A percentile compares a stretch with the other conserved stretches of the same genome.
phyloP scores from a whole-genome alignment of 2,888 invertebrate genomes.

The Ophion slaviceki region DNA sequence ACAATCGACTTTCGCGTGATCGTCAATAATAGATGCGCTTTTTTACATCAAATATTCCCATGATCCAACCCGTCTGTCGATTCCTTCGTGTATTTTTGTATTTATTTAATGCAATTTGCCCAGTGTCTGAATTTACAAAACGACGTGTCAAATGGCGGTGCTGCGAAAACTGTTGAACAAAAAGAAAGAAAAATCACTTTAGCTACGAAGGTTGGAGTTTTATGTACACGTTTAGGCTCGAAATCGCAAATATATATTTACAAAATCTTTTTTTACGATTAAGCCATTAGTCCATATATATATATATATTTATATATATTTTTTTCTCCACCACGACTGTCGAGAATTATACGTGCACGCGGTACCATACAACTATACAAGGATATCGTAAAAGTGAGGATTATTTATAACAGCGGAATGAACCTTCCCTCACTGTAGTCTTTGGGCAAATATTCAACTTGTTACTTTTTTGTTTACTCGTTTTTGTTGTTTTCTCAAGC shows the following conservation, averaged over 20 bases:
- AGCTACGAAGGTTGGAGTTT: slow-evolving; percentile 3
- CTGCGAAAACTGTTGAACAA: background rate
- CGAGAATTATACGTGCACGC: slow-evolving; percentile 45
- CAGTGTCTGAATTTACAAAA: background rate
- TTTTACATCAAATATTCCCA: too few relatives aligned
- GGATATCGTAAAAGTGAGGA: slow-evolving; percentile 41
- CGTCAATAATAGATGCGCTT: too few relatives aligned
- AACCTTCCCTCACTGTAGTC: slow-evolving; percentile 58
- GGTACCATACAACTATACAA: slow-evolving; percentile 35
- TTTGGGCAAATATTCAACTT: slow-evolving; percentile 48
- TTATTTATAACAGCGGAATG: slow-evolving; percentile 61
- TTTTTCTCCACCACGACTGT: slow-evolving; percentile 19
- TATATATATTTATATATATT: slow-evolving; percentile 6
- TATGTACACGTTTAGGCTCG: slow-evolving; percentile 43
- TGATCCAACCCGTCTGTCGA: too few relatives aligned
- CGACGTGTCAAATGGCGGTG: background rate
- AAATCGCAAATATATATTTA: slow-evolving; percentile 58
- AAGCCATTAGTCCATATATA: slow-evolving; percentile 4
- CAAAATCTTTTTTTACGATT: slow-evolving; percentile 44
- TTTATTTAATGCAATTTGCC: background rate
- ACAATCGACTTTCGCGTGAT: too few relatives aligned
- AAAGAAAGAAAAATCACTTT: slow-evolving; percentile 17
- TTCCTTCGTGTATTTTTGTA: background rate
- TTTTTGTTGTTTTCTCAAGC: background rate
- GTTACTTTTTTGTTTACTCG: background rate